Conservation (phyloP, 92 coral and sea anemone genomes). For the Galaxea fascicularis region DNA sequence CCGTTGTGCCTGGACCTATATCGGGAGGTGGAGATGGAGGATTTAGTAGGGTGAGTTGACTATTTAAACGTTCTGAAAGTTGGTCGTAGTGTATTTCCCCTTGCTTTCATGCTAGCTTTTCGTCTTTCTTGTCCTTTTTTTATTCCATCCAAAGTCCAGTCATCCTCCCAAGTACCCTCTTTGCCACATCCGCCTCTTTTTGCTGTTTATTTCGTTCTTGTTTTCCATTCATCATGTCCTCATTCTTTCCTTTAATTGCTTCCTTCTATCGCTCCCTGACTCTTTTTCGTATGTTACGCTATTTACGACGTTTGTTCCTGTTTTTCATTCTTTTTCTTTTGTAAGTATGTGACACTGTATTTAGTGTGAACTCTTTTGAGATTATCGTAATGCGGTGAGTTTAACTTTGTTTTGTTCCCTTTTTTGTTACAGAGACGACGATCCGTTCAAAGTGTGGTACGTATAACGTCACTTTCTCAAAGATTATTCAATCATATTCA, state of each 20-base stretch:
- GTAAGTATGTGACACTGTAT: neutral
- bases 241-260: neutral
- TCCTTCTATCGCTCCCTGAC: neutral
- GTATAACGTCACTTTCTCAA: neutral
- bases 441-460: constrained; percentile 19
- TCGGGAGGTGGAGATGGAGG: neutral
- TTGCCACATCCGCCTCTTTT: neutral
- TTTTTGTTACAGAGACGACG: constrained; percentile 33
- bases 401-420: neutral
- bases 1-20: constrained; percentile 5
- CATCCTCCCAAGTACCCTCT: neutral
- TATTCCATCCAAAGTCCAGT: neutral
- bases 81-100: neutral
- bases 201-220: neutral
- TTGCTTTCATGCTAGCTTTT: neutral
- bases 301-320: too few relatives aligned
- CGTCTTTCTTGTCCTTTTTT: neutral
- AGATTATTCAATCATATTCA: too few relatives aligned
- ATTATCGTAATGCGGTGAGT: neutral
- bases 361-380: neutral
- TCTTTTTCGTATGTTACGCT: too few relatives aligned
- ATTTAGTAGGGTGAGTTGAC: constrained; percentile 29
- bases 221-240: neutral
- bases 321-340: neutral
- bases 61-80: neutral